These are phyloP conservation scores for Xiphophorus couchianus DNA, from an alignment of 2,113 vertebrate genomes.

Conservation along the genomic window DNA sequence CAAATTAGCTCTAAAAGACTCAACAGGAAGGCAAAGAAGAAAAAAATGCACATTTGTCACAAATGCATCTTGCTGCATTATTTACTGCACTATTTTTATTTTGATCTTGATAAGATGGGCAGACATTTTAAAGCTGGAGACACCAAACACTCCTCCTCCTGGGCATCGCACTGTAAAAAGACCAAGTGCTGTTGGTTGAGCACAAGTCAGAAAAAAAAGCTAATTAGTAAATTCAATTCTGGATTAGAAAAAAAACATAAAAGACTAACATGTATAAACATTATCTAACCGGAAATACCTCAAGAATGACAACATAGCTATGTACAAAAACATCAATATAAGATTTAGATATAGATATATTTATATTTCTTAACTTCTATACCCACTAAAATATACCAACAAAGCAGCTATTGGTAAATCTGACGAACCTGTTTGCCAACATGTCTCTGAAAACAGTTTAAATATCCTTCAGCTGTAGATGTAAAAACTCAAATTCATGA, in stretches of 20 bases:
- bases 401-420: slow-evolving; percentile 95
- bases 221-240: slow-evolving; percentile 76
- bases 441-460: slow-evolving; percentile 74
- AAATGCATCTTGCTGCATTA: slow-evolving; percentile 79
- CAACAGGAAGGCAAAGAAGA: not conserved
- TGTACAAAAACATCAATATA: slow-evolving; percentile 80
- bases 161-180: slow-evolving; percentile 58
- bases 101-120: slow-evolving; percentile 75
- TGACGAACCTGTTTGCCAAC: slow-evolving; percentile 81
- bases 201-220: slow-evolving; percentile 65
- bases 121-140: slow-evolving; percentile 71
- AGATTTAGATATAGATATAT: slow-evolving; percentile 71
- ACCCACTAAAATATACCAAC: slow-evolving; percentile 85
- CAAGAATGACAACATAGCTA: slow-evolving; percentile 81
- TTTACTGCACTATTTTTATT: slow-evolving; percentile 79
- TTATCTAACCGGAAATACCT: slow-evolving; percentile 77
- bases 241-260: slow-evolving; percentile 79
- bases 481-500: slow-evolving; percentile 61
- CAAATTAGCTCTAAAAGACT: not conserved
- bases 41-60: slow-evolving; percentile 30
- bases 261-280: slow-evolving; percentile 80
- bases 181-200: slow-evolving; percentile 76
- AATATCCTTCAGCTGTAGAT: slow-evolving; percentile 84
- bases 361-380: slow-evolving; percentile 69
- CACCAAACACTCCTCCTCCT: slow-evolving; percentile 46